Conservation (phyloP, 2,888 invertebrate genomes). For the Hirtodrosophila histrioides region DNA sequence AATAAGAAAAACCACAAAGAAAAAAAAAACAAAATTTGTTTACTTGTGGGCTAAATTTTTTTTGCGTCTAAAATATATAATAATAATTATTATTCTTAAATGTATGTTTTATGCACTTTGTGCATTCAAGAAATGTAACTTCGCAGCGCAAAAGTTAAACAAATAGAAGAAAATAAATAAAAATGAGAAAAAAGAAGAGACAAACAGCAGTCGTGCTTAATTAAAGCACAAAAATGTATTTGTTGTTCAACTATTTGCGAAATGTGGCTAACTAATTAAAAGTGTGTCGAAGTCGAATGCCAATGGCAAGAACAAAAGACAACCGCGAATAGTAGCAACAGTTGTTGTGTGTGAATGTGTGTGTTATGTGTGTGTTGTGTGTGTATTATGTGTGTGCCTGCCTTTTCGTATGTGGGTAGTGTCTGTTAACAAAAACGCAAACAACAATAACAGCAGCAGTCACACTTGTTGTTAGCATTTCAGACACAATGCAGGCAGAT, state of each 20-base stretch:
- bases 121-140: background rate
- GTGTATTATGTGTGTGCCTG: slow-evolving; percentile 2
- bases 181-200: slow-evolving; percentile 3
- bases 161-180: slow-evolving; percentile 12
- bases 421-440: slow-evolving; percentile 48
- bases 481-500: slow-evolving; percentile 40
- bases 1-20: no score
- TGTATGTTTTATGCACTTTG: no score
- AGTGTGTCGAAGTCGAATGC: slow-evolving; percentile 74
- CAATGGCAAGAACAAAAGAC: slow-evolving; percentile 76
- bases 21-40: no score
- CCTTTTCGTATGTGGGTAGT: slow-evolving; percentile 16
- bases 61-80: no score
- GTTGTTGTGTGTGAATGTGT: background rate
- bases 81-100: no score
- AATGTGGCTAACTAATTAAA: slow-evolving; percentile 78
- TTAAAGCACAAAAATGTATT: slow-evolving; percentile 67
- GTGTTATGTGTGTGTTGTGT: slow-evolving; percentile 3
- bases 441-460: slow-evolving; percentile 40
- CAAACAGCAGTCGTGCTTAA: slow-evolving; percentile 47
- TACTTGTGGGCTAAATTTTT: background rate
- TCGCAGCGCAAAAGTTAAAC: background rate
- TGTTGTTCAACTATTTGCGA: slow-evolving; percentile 73
- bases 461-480: slow-evolving; percentile 61
- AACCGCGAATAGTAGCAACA: slow-evolving; percentile 39